Conservation (phyloP, 1,140 invertebrate genomes). For the Oryzaephilus surinamensis region DNA sequence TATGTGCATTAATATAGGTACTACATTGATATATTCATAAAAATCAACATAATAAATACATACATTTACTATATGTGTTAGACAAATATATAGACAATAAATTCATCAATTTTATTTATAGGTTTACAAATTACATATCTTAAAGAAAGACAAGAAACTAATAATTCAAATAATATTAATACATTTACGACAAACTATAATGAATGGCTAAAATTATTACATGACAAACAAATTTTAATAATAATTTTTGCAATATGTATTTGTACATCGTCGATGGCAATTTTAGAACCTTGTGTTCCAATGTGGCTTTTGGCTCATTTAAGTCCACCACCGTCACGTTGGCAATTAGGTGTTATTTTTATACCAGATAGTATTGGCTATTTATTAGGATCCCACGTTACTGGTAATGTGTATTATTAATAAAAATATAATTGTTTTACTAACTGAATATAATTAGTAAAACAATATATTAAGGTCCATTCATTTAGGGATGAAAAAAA, state of each 20-base stretch:
- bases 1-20: slow-evolving; percentile 48
- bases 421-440: no score
- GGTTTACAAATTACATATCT: slow-evolving; percentile 16
- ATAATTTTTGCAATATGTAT: slow-evolving; percentile 58
- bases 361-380: slow-evolving; percentile 76
- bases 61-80: no score
- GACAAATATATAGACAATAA: no score
- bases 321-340: slow-evolving; percentile 61
- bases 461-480: no score
- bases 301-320: slow-evolving; percentile 67
- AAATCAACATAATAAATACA: neutral
- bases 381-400: slow-evolving; percentile 67
- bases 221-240: slow-evolving; percentile 48
- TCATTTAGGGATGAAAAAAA: no score
- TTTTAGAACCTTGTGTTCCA: slow-evolving; percentile 71
- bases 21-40: no score
- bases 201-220: slow-evolving; percentile 46
- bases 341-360: slow-evolving; percentile 71
- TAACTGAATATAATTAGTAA: no score
- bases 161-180: slow-evolving; percentile 16
- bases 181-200: slow-evolving; percentile 22
- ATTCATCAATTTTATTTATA: no score
- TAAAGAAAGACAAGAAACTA: slow-evolving; percentile 7
- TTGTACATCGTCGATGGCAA: slow-evolving; percentile 67
- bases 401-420: no score